Evolutionary conservation across 1,140 invertebrate species (phyloP), one percentile per base, ranked within the genome.

Genomic region (Anoplophora glabripennis): DNA sequence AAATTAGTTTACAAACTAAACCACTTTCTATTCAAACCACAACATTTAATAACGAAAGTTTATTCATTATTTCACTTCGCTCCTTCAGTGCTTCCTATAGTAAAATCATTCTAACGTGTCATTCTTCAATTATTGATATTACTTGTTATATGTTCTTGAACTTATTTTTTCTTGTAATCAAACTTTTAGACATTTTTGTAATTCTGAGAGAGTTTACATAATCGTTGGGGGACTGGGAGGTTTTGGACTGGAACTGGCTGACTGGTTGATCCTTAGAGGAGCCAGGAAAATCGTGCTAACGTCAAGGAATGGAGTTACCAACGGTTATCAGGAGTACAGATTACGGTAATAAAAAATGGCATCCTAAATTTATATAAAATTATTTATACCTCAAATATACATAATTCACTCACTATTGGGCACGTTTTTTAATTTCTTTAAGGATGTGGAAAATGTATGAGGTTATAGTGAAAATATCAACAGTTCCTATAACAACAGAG

Each of bases 161-260:
- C n/a, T n/a, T n/a, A n/a, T n/a, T 28, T 28, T 28, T 28, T 28
- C 5, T 28, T 28, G 21, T 28, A 5, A n/a, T n/a, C 5, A 28
- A 28, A 28, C 21, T 28, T 28, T 28, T 28, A 28, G 21, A 28
- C 5, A 28, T 28, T 28, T 28, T 36, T 69, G 65, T 38, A 46
- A 70, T 35, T 41, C 84, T 1, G 82, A 79, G 15, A 79, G 84
- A 51, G 71, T 48, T 3, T 86, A 84, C 63, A 69, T 87, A 0
- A 79, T 87, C 1, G 76, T 81, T 4, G 85, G 93, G 37, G 94
- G 94, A 55, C 77, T 96, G 0, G 93, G 92, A 36, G 92, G 93
- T 1, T 93, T 98, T 73, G 94, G 93, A 34, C 77, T 98, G 11
- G 94, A 97, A 74, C 72, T 97, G 42, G 84, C 86, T 3, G 86